Base-by-base conservation (phyloP, 2,888 invertebrate genomes). In the Fragum whitleyi region DNA sequence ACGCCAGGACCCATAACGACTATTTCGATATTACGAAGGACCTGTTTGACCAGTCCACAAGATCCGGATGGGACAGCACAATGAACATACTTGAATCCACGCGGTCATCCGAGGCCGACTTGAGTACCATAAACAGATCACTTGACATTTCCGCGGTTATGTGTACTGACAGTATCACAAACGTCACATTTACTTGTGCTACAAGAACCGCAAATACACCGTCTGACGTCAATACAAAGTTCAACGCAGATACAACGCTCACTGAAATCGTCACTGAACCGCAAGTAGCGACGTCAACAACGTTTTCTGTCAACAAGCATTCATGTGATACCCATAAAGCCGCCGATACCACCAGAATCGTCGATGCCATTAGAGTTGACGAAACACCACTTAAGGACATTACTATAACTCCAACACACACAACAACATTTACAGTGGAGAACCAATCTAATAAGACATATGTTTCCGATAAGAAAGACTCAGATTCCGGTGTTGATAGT, bases 1-100 rank as follows among this genome's bases (percentile, higher is more conserved):
- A 80, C 59, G 72, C 69, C 1, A 72, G 80, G 39, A 80, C 76
- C 7, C 80, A 80, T 32, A 59, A 68, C 3, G 62, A 29, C n/a
- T 73, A 51, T 51, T 73, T 68, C 36, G 68, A 47, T 36, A 23
- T 32, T 1, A 70, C 55, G 16, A 53, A 70, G 36, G 70, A 70
- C 21, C 7, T 42, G 23, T 42, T 42, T 23, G 65, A 65, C 5
- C 65, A 26, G 42, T 42, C 65, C 21, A 16, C 21, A 11, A 21
- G 42, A 16, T 42, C 32, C 39, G 36, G 65, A n/a, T 23, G 5
- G 39, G 42, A 65, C 42, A 65, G 2, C 1, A 26, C 42, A 23
- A 16, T 23, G 14, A 42, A 65, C n/a, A 23, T 65, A 6, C 42
- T 65, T 0, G 65, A 65, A 42, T 65, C 65, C 2, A 65, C 39